Evolutionary conservation across 2,888 invertebrate genomes (phyloP), one percentile per base, ranked within the genome.

Genomic region (Philonicus albiceps): DNA sequence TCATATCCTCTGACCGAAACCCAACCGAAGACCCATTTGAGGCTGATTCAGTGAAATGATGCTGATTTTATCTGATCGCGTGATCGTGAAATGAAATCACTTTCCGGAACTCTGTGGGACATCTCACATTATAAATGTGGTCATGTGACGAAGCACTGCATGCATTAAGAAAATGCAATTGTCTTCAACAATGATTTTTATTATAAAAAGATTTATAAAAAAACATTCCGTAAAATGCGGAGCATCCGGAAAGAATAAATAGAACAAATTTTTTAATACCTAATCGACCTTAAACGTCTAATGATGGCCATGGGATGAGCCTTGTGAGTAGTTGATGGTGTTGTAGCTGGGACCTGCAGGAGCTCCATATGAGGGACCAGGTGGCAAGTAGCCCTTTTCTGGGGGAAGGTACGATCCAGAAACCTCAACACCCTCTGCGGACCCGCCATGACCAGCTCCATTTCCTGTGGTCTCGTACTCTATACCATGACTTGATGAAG

Each of bases 221-320:
- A 30, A 30, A 16, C 40, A 43, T 27, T 80, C 80, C 16, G 40
- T 43, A 43, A 6, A 6, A 49, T 30, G 40, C 49, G 1, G 43
- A 16, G 16, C 30, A 43, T 27, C n/a, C 11, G 43, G 81, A 37
- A 53, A 55, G 64, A 49, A 74, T 31, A 83, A 85, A 75, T 75
- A 85, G 49, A 85, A 53, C n/a, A 85, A 53, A 55, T 19, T 30
- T 37, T 74, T 40, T 74, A 75, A 49, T 31, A 53, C 43, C 40
- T 75, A 75, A 75, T 19, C 22, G 74, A 30, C 19, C 40, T 34
- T 53, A 43, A 43, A 31, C 19, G 27, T 72, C 76, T 86, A 86
- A 64, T 86, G 86, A 86, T 86, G 86, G 55, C 86, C 86, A 76
- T 85, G 85, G n/a, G 75, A 55, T 55, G 85, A 37, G 7, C 55